Percentiles rank a stretch among this genome's conserved stretches.
Evolutionary conservation across 2,888 invertebrate genomes (phyloP).

Genomic region (Orchestes rusci): DNA sequence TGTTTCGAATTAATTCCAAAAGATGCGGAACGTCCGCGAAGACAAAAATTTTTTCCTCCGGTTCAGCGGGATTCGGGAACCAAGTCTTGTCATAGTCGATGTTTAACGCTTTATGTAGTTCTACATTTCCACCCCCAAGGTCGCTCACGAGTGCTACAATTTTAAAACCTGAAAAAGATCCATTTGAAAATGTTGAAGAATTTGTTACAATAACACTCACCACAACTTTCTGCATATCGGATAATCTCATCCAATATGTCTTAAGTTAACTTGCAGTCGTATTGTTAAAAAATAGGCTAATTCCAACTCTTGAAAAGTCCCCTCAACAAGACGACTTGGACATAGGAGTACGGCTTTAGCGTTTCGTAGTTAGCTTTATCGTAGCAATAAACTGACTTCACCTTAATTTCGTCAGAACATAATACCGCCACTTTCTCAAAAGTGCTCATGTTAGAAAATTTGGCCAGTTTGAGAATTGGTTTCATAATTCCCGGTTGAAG

Average conservation of each 20-base stretch:
- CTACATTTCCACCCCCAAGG: constrained; percentile 24
- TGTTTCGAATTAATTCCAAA: constrained; percentile 26
- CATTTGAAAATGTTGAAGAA: too few relatives aligned
- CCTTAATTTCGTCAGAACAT: not conserved
- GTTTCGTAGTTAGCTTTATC: not conserved
- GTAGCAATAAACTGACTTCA: not conserved
- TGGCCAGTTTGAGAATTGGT: constrained; percentile 19
- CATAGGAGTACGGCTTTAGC: not conserved
- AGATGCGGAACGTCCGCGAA: constrained; percentile 27
- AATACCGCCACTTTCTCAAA: not conserved
- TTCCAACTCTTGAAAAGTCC: constrained; percentile 29
- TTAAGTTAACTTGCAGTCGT: constrained; percentile 27
- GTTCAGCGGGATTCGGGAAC: constrained; percentile 19
- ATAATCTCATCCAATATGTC: not conserved
- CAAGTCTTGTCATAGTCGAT: constrained; percentile 7
- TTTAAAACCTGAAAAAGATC: too few relatives aligned
- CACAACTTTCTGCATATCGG: not conserved
- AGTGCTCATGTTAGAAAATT: constrained; percentile 9
- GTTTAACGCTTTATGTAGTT: constrained; percentile 12
- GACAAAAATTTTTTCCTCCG: constrained; percentile 11
- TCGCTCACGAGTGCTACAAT: constrained; percentile 14
- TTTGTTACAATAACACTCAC: not conserved
- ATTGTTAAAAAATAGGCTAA: constrained; percentile 30
- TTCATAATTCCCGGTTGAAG: constrained; percentile 23
- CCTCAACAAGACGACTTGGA: constrained; percentile 29